phyloP scores from a whole-genome alignment of 2,113 vertebrate genomes.

The Entomyzon cyanotis region DNA sequence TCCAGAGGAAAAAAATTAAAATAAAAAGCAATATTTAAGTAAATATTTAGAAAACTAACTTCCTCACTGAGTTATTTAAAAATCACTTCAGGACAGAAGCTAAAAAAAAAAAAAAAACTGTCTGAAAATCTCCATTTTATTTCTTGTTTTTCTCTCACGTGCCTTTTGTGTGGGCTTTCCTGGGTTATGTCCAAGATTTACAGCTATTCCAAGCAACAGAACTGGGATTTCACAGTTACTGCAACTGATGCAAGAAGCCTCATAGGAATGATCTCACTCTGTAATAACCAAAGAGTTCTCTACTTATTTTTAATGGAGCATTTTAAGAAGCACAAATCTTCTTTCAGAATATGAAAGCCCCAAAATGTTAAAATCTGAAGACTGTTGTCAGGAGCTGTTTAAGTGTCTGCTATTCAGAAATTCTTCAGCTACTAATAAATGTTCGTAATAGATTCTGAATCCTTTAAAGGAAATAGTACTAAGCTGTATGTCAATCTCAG shows the following conservation, averaged over 20 bases:
- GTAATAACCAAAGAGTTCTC: not conserved
- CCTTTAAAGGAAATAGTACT: not conserved
- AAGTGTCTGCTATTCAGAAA: not conserved
- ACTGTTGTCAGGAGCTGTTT: not conserved
- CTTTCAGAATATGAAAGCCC: not conserved
- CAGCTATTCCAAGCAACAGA: conserved; percentile 51
- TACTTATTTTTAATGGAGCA: conserved; percentile 19
- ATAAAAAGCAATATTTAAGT: not conserved
- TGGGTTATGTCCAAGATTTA: conserved; percentile 32
- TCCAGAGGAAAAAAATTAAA: not conserved
- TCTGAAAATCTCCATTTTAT: conserved; percentile 36
- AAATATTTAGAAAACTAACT: conserved; percentile 2
- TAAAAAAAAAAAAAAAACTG: not conserved
- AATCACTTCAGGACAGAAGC: not conserved
- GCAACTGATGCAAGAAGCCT: conserved; percentile 10
- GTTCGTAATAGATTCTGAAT: not conserved
- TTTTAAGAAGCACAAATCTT: not conserved
- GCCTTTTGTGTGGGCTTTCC: conserved; percentile 50
- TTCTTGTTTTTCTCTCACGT: conserved; percentile 56
- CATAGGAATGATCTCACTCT: not conserved
- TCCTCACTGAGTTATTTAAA: not conserved
- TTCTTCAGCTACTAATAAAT: not conserved
- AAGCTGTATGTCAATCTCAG: not conserved
- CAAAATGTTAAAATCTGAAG: not conserved
- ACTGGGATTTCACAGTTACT: conserved; percentile 50